Evolutionary conservation across 2,888 invertebrate genomes (phyloP), one percentile per base, ranked within the genome.

Genomic region (Amorpha juglandis): DNA sequence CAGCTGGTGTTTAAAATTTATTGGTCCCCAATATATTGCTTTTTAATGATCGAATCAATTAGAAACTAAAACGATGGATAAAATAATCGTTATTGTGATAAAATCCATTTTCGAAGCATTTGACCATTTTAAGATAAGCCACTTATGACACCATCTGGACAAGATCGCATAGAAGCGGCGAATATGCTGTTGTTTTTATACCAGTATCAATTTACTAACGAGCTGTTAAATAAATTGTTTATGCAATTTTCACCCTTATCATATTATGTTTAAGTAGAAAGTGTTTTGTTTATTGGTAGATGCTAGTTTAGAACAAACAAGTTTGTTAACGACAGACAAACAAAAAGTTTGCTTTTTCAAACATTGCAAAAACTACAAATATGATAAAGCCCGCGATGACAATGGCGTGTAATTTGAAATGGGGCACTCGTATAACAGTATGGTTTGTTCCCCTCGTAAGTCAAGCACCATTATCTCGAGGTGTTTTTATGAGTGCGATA

Each of bases 331-430:
- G 74, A 81, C 74, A 76, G 74, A 76, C 79, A 82, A 81, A 82
- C 78, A 85, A 82, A 84, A 82, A 83, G 80, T 82, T 82, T 85
- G 83, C 84, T 84, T 84, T 72, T 84, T 81, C 71, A 77, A 77
- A 78, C 76, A 75, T 75, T 51, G 79, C 79, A 86, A 84, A 87
- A 86, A 87, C 80, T 68, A 70, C 76, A 70, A 74, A 73, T 71
- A 76, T 64, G 66, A 78, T 78, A 79, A 77, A 80, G 76, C 73
- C 72, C 70, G 74, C 73, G 75, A 74, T 78, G 80, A 87, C 84
- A 86, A 86, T 83, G 72, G 76, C 69, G 73, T 73, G 80, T 79
- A 79, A 82, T 84, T 80, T 81, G 81, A 83, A 87, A 80, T 82
- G 78, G 82, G 78, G 72, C 75, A 80, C 82, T 87, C 84, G 53